These are phyloP conservation scores for Gambusia yucatana DNA, from an alignment of 2,797 vertebrate species.

Conservation along the genomic window DNA sequence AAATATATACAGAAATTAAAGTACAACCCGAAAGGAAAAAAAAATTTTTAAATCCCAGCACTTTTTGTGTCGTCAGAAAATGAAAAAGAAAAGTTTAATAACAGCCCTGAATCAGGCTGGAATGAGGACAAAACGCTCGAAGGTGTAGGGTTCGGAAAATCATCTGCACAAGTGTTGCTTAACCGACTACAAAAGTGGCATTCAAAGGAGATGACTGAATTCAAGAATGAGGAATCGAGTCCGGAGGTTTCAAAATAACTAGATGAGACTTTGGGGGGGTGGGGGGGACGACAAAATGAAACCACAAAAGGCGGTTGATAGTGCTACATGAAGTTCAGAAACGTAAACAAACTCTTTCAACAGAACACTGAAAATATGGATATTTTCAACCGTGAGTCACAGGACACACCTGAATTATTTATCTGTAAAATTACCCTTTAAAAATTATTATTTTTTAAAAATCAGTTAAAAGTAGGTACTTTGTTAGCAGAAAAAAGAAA, in stretches of 20 bases:
- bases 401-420: slow-evolving; percentile 16
- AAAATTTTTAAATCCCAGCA: slow-evolving; percentile 39
- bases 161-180: slow-evolving; percentile 23
- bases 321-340: slow-evolving; percentile 21
- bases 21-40: slow-evolving; percentile 36
- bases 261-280: slow-evolving; percentile 12
- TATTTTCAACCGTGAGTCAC: slow-evolving; percentile 61
- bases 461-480: slow-evolving; percentile 16
- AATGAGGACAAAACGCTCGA: slow-evolving; percentile 24
- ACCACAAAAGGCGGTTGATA: not conserved
- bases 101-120: slow-evolving; percentile 38
- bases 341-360: slow-evolving; percentile 56
- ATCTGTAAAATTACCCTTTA: slow-evolving; percentile 28
- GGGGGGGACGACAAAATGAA: too few species aligned
- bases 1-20: slow-evolving; percentile 41
- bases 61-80: slow-evolving; percentile 48
- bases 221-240: slow-evolving; percentile 37
- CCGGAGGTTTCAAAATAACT: slow-evolving; percentile 45
- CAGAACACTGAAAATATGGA: slow-evolving; percentile 69
- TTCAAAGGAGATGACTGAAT: slow-evolving; percentile 47
- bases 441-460: too few species aligned
- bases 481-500: slow-evolving; percentile 2
- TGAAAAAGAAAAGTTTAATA: slow-evolving; percentile 34
- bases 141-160: slow-evolving; percentile 4
- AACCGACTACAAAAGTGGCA: slow-evolving; percentile 33